phyloP scores from a whole-genome alignment of 1,140 invertebrate genomes.

The honey bee (Apis mellifera) region DNA sequence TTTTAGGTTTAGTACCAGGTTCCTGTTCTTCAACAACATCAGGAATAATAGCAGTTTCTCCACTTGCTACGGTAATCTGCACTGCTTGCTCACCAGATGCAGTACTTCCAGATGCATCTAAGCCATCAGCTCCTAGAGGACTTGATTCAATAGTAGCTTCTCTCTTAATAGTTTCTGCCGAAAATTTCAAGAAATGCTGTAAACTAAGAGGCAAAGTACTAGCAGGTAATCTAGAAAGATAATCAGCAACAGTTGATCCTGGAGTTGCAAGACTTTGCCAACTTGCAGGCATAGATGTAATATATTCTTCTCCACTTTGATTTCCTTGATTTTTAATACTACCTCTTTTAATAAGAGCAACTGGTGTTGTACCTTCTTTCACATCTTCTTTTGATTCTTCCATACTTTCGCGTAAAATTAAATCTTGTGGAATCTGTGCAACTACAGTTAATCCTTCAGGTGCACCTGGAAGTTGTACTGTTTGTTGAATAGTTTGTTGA shows the following conservation, averaged over 20 bases:
- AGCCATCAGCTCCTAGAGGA: conserved; percentile 77
- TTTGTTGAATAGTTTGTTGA: conserved; percentile 78
- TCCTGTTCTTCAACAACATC: conserved; percentile 80
- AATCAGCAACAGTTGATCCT: conserved; percentile 89
- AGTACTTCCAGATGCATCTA: conserved; percentile 74
- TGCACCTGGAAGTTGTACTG: conserved; percentile 79
- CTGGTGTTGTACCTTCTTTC: conserved; percentile 80
- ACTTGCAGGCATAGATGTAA: conserved; percentile 77
- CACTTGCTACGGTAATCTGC: conserved; percentile 77
- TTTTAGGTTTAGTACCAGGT: conserved; percentile 83
- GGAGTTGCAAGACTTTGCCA: conserved; percentile 89
- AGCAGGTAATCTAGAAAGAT: conserved; percentile 87
- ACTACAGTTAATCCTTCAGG: conserved; percentile 85
- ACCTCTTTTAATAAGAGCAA: conserved; percentile 82
- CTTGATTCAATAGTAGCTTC: conserved; percentile 81
- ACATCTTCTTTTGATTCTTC: conserved; percentile 81
- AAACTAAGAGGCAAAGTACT: conserved; percentile 81
- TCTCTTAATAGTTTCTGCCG: conserved; percentile 82
- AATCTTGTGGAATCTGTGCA: conserved; percentile 85
- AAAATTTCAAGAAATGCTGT: conserved; percentile 84
- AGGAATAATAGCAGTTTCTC: conserved; percentile 80
- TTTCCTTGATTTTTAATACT: conserved; percentile 76
- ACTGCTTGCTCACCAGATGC: conserved; percentile 74
- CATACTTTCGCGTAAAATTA: conserved; percentile 82
- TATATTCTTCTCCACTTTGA: conserved; percentile 75